These are phyloP conservation scores for Sebastes schlegelii DNA, from an alignment of 2,113 vertebrate genomes.

Conservation along the genomic window DNA sequence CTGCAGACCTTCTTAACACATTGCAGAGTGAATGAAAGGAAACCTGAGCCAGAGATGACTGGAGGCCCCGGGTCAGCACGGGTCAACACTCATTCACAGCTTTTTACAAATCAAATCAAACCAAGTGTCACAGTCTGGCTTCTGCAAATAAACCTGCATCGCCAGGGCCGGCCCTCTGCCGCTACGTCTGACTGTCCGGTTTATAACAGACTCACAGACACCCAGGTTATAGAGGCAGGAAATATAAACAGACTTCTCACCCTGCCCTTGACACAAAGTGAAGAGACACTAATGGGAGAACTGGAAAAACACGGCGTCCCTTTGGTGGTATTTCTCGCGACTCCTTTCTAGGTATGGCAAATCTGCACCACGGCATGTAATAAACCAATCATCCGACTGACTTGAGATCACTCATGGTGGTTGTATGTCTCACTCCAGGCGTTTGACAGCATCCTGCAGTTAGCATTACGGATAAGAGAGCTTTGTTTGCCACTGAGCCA, in stretches of 20 bases:
- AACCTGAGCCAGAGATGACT: conserved; percentile 42
- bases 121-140: conserved; percentile 65
- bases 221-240: conserved; percentile 44
- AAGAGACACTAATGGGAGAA: conserved; percentile 49
- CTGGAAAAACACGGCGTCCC: conserved; percentile 17
- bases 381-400: conserved; percentile 25
- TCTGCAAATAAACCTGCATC: conserved; percentile 74
- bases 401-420: conserved; percentile 12
- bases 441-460: conserved; percentile 12
- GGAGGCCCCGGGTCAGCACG: conserved; percentile 47
- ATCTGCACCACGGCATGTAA: neutral
- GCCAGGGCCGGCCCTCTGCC: conserved; percentile 7
- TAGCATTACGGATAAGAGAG: conserved; percentile 30
- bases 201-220: conserved; percentile 49
- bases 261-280: conserved; percentile 46
- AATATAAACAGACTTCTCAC: conserved; percentile 64
- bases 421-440: conserved; percentile 11
- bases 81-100: conserved; percentile 66
- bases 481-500: conserved; percentile 53
- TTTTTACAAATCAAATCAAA: conserved; percentile 74
- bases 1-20: conserved; percentile 20
- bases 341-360: conserved; percentile 14
- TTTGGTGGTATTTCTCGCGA: conserved; percentile 11
- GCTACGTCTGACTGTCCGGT: conserved; percentile 19
- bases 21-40: conserved; percentile 16